A percentile compares a stretch with the other conserved stretches of the same genome.
These are phyloP conservation scores for Bimastos eiseni DNA, from an alignment of 2,888 invertebrate genomes.

Conservation along the genomic window DNA sequence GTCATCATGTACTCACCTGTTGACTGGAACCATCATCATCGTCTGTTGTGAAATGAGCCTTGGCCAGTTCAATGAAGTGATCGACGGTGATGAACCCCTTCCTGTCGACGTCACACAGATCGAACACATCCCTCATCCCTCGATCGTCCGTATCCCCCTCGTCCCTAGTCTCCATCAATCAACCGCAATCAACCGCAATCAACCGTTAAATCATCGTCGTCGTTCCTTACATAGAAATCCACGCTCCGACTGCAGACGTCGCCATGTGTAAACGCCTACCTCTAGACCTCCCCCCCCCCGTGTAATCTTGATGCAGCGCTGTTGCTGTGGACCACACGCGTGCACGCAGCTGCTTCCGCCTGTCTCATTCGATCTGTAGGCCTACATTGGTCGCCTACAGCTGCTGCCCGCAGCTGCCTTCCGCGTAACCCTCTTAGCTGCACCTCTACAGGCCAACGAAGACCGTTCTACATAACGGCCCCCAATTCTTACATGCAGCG, in stretches of 20 bases:
- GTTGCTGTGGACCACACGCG: background rate
- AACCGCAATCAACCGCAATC: background rate
- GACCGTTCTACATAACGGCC: background rate
- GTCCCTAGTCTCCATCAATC: background rate
- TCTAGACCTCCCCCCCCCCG: background rate
- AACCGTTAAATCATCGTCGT: background rate
- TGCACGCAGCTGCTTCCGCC: too few relatives aligned
- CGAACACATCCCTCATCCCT: constrained; percentile 40
- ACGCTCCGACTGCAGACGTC: background rate
- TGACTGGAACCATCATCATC: background rate
- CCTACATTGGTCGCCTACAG: too few relatives aligned
- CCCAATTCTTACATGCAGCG: background rate
- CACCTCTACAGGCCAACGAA: background rate
- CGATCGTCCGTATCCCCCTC: background rate
- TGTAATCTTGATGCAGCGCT: background rate
- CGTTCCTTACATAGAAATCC: background rate
- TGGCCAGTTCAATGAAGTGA: constrained; percentile 31
- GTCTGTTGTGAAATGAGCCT: constrained; percentile 18
- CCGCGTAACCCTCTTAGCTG: background rate
- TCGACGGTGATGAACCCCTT: constrained; percentile 33
- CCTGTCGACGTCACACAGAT: constrained; percentile 41
- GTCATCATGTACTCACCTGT: background rate
- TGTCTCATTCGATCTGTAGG: background rate
- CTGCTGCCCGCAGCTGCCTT: background rate
- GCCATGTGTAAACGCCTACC: constrained; percentile 13